A percentile compares a stretch with the other conserved stretches of the same genome.
These are phyloP conservation scores for Etheostoma spectabile DNA, from an alignment of 2,113 vertebrate genomes.

Conservation along the genomic window DNA sequence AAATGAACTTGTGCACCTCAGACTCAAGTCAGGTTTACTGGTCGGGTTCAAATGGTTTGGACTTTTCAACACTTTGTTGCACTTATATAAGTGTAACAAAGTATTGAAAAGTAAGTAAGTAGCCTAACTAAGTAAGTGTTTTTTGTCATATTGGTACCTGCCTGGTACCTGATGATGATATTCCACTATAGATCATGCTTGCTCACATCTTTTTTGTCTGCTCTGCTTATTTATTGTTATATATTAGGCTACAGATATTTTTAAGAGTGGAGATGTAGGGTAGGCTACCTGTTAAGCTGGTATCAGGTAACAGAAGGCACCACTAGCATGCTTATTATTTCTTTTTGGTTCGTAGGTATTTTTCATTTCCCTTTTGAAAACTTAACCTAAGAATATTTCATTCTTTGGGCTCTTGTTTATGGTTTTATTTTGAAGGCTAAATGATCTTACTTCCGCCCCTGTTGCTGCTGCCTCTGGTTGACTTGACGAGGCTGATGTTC, in stretches of 20 bases:
- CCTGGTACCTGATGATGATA: too few species aligned
- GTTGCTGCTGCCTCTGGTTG: slow-evolving; percentile 5
- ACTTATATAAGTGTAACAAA: too few species aligned
- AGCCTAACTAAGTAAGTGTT: too few species aligned
- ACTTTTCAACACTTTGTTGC: background rate
- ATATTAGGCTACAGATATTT: too few species aligned
- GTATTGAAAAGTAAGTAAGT: too few species aligned
- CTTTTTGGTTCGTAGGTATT: background rate
- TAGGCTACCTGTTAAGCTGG: background rate
- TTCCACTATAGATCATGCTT: too few species aligned
- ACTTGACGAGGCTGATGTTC: slow-evolving; percentile 76
- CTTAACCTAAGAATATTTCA: background rate
- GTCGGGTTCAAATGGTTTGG: background rate
- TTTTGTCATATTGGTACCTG: too few species aligned
- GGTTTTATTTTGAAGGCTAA: slow-evolving; percentile 60
- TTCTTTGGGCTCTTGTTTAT: background rate
- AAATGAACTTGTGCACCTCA: background rate
- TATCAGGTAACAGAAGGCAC: background rate
- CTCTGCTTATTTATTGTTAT: too few species aligned
- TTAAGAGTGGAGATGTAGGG: background rate
- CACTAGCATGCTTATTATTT: background rate
- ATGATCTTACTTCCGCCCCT: background rate
- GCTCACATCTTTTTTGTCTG: too few species aligned
- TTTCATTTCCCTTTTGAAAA: background rate
- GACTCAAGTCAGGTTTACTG: background rate